Percentiles rank a stretch among this genome's conserved stretches.
Conservation (phyloP, 2,888 invertebrate species). For the Scelioninae gen. 1 region DNA sequence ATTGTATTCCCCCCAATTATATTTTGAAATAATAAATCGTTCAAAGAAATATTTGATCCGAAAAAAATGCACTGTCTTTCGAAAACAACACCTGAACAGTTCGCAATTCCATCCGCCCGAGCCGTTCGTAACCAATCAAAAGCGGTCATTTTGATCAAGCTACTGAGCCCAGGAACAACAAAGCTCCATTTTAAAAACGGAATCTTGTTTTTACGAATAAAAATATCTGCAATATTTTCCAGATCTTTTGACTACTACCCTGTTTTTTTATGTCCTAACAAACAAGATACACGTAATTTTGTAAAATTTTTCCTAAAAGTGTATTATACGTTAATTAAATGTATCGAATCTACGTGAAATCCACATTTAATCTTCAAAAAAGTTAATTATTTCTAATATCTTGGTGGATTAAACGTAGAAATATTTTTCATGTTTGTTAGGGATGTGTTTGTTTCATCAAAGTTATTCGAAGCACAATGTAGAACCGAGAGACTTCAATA, state of each 20-base stretch:
- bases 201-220: slow-evolving; percentile 62
- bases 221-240: not conserved
- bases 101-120: slow-evolving; percentile 76
- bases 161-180: slow-evolving; percentile 81
- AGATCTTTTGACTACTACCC: slow-evolving; percentile 73
- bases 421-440: too few relatives aligned
- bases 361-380: too few relatives aligned
- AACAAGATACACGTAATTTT: too few relatives aligned
- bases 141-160: slow-evolving; percentile 82
- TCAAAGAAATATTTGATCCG: not conserved
- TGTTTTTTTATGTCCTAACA: slow-evolving; percentile 69
- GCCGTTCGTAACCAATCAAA: slow-evolving; percentile 80
- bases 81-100: slow-evolving; percentile 1
- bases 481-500: slow-evolving; percentile 33
- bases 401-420: too few relatives aligned
- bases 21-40: not conserved
- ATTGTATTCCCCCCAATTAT: not conserved
- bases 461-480: slow-evolving; percentile 70
- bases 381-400: too few relatives aligned
- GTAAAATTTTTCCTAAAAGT: too few relatives aligned
- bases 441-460: too few relatives aligned
- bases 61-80: not conserved
- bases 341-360: too few relatives aligned
- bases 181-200: slow-evolving; percentile 3
- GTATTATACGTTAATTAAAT: too few relatives aligned